phyloP scores from a whole-genome alignment of 2,797 vertebrate genomes.

The Linurgus olivaceus region DNA sequence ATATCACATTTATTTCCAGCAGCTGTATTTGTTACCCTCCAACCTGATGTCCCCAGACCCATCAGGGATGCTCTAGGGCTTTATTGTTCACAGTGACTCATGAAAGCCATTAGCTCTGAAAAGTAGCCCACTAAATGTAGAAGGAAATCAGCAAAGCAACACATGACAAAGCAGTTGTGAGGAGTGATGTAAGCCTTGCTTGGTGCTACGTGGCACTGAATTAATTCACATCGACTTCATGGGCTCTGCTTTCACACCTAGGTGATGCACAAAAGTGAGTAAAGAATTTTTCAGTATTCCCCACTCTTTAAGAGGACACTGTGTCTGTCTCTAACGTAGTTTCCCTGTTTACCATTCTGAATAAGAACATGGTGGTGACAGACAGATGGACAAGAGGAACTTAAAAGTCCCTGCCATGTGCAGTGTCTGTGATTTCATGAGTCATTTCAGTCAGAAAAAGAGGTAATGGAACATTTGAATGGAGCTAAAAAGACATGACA shows the following conservation, averaged over 20 bases:
- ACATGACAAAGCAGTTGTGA: not conserved
- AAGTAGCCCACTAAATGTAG: not conserved
- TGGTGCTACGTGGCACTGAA: fast-evolving
- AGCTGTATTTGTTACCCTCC: not conserved
- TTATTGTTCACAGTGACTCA: not conserved
- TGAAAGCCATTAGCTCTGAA: not conserved
- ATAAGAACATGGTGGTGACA: not conserved
- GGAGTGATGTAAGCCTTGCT: not conserved
- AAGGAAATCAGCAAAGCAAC: not conserved
- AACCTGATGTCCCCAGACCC: not conserved
- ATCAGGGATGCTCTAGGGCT: not conserved
- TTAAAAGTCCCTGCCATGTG: not conserved
- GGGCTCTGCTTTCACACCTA: not conserved
- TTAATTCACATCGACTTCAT: not conserved
- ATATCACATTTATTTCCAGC: not conserved
- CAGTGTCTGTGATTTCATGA: slow-evolving; percentile 1
- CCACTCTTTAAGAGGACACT: not conserved
- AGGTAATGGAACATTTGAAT: not conserved
- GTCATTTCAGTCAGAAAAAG: slow-evolving; percentile 7
- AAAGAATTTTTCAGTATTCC: not conserved
- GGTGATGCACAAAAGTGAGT: not conserved
- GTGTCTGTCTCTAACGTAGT: not conserved
- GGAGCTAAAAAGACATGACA: slow-evolving; percentile 13
- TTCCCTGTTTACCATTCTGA: slow-evolving; percentile 18
- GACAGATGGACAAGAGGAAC: not conserved